Evolutionary conservation across 2,113 vertebrate species (phyloP).

Genomic region (Ptyas mucosa): DNA sequence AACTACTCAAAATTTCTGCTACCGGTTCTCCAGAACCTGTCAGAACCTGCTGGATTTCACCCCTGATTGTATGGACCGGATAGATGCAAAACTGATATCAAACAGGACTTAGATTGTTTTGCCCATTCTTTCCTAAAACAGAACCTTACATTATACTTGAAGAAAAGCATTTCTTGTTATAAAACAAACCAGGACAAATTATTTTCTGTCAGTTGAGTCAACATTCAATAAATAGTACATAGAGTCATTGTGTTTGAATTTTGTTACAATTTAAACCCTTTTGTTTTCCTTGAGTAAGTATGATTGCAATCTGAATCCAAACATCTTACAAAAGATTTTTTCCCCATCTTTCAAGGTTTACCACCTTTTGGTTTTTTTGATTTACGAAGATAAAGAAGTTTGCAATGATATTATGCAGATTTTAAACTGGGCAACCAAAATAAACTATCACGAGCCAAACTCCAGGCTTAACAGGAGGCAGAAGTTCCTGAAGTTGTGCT

Average conservation of each 20-base stretch:
- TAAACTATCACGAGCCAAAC: background rate
- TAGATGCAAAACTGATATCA: background rate
- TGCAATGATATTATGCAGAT: background rate
- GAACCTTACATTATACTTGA: background rate
- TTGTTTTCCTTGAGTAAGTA: background rate
- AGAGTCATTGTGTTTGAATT: background rate
- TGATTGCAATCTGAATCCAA: background rate
- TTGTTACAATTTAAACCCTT: background rate
- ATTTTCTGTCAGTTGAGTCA: background rate
- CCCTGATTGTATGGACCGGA: background rate
- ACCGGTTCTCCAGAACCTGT: no score
- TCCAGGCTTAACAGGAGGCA: background rate
- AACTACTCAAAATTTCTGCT: no score
- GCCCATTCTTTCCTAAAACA: background rate
- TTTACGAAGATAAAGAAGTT: background rate
- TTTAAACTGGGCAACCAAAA: background rate
- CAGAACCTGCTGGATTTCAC: no score
- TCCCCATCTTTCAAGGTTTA: background rate
- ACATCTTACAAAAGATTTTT: background rate
- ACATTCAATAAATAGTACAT: background rate
- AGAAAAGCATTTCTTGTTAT: background rate
- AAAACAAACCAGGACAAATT: background rate
- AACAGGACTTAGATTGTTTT: background rate
- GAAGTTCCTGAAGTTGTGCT: background rate
- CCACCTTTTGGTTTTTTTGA: background rate